Evolutionary conservation across 37 sponge, comb jelly and placozoan genomes (phyloP), one percentile per base, ranked within the genome.

Genomic region (Ephydatia muelleri): DNA sequence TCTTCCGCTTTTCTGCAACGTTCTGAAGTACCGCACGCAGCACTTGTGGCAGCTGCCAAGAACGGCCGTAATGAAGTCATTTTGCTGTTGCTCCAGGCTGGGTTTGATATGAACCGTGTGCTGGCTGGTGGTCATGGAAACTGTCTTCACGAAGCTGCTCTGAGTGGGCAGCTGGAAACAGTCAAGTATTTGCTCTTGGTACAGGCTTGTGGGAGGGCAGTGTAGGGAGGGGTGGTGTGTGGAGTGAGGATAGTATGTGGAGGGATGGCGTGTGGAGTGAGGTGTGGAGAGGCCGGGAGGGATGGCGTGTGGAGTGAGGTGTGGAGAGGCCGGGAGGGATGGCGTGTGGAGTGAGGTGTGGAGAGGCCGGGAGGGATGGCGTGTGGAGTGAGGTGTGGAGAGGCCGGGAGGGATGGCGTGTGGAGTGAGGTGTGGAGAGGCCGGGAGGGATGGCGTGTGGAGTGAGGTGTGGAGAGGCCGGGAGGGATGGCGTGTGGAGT

Each of bases 91-190:
- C 35, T 96, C 38, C 83, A 88, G 71, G 69, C 86, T 68, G 97
- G 97, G 26, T 91, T 88, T 70, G 76, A 85, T 66, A 79, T 96
- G 12, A 89, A 96, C 76, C 83, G 87, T 0, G 83, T 85, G 76
- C 72, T 87, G 14, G 85, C 80, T 38, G 95, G 95, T 5, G 72
- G 83, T 48, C 91, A 91, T 81, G 97, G 97, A 4, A 91, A 86
- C 67, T 77, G 82, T 48, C 85, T 96, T 14, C 97, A 96, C 77
- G 97, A 96, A 40, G 97, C 97, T 27, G 92, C 92, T 4, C 90
- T 96, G 34, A 89, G 91, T 68, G 94, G 97, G 29, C 84, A 88
- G 43, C 66, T 84, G 71, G 97, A 96, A 2, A 87, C 96, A 14
- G 97, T 94, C 30, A 85, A 79, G 69, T 89, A 93, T 34, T 66